A percentile compares a stretch with the other conserved stretches of the same genome.
Evolutionary conservation across 1,140 invertebrate genomes (phyloP).

Genomic region (Brachionus rotundiformis): DNA sequence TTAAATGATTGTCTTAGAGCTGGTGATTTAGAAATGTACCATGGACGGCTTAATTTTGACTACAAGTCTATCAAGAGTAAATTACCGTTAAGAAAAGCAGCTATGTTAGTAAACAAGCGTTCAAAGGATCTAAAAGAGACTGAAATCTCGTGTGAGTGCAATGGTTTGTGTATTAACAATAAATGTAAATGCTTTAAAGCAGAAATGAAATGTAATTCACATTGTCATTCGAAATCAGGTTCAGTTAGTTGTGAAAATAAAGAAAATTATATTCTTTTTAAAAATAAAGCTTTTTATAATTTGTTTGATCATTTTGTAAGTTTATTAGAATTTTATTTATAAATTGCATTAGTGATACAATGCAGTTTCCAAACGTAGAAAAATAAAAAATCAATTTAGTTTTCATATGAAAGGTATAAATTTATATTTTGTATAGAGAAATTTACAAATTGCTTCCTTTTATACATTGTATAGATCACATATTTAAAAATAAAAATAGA

Average conservation of each 20-base stretch:
- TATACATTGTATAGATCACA: neutral
- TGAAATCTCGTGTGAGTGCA: neutral
- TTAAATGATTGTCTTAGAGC: constrained; percentile 2
- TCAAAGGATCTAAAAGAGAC: neutral
- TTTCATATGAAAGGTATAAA: neutral
- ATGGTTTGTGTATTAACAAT: neutral
- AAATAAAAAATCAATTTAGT: neutral
- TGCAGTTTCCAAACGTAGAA: no score
- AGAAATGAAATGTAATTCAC: constrained; percentile 1
- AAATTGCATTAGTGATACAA: neutral
- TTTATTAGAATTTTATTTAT: neutral
- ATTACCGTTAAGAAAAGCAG: constrained; percentile 1
- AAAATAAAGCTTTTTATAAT: neutral
- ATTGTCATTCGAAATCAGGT: constrained; percentile 20
- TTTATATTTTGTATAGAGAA: neutral
- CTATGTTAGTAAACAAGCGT: neutral
- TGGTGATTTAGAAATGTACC: constrained; percentile 3
- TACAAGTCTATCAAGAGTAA: neutral
- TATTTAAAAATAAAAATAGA: no score
- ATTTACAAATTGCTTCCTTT: neutral
- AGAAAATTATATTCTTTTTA: neutral
- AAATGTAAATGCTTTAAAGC: constrained; percentile 23
- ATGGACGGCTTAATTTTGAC: neutral
- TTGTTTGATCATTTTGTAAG: no score
- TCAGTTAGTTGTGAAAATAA: constrained; percentile 17